Percentiles rank a stretch among this genome's conserved stretches.
Evolutionary conservation across 2,113 vertebrate species (phyloP).

Genomic region (Oxyura jamaicensis): DNA sequence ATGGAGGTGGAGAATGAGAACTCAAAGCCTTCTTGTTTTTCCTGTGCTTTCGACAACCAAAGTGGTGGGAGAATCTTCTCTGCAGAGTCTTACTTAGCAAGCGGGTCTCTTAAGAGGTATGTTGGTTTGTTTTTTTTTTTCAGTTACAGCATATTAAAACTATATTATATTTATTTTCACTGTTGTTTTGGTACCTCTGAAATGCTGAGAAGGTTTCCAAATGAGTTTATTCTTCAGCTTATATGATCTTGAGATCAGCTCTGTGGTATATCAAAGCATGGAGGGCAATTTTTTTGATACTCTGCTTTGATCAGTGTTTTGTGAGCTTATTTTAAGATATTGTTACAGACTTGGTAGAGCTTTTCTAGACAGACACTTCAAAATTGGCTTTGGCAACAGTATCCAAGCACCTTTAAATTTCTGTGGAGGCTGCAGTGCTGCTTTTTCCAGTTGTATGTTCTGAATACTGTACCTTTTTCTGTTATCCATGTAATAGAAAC

Average conservation of each 20-base stretch:
- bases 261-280: background rate
- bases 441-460: background rate
- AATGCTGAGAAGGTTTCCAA: background rate
- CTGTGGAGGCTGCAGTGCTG: background rate
- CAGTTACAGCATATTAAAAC: background rate
- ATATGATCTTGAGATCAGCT: background rate
- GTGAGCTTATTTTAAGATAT: background rate
- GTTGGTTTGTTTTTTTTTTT: background rate
- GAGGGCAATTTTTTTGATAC: background rate
- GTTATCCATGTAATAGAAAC: background rate
- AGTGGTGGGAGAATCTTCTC: conserved; percentile 77
- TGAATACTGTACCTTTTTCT: background rate
- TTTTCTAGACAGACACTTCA: background rate
- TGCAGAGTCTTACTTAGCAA: conserved; percentile 83
- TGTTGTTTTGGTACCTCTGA: background rate
- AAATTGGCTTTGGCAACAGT: background rate
- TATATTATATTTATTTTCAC: too few relatives aligned
- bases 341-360: background rate
- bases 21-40: conserved; percentile 81
- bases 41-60: conserved; percentile 79
- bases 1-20: conserved; percentile 73
- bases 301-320: background rate
- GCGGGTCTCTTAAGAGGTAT: conserved; percentile 91
- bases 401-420: background rate
- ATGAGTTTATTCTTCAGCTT: background rate